These are phyloP conservation scores for Flexamia atlantica DNA, from an alignment of 2,888 invertebrate species.

Conservation along the genomic window DNA sequence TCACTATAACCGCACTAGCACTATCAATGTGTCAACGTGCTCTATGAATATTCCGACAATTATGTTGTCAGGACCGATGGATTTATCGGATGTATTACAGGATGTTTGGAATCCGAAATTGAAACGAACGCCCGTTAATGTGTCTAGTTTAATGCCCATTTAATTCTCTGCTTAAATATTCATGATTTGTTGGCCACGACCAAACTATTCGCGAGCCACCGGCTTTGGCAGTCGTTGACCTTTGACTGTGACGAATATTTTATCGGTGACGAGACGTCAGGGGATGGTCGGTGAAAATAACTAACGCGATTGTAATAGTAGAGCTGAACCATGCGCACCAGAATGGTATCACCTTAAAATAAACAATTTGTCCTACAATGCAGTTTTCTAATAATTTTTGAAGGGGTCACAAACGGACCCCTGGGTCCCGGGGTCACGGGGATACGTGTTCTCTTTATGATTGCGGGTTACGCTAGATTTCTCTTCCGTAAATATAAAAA, in stretches of 20 bases:
- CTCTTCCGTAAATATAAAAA: too few species aligned
- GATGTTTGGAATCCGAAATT: constrained; percentile 60
- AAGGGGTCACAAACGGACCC: too few species aligned
- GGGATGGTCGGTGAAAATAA: too few species aligned
- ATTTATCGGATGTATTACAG: constrained; percentile 64
- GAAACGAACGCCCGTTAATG: constrained; percentile 58
- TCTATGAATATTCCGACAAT: constrained; percentile 65
- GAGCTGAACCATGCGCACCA: too few species aligned
- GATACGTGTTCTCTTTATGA: too few species aligned
- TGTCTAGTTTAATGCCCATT: constrained; percentile 57
- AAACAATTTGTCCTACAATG: too few species aligned
- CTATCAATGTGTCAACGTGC: constrained; percentile 53
- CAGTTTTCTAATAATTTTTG: too few species aligned
- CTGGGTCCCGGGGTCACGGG: too few species aligned
- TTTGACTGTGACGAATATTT: constrained; percentile 11
- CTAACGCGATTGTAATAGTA: too few species aligned
- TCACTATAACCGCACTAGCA: not conserved
- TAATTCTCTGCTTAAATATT: constrained; percentile 56
- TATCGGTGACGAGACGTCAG: not conserved
- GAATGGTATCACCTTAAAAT: too few species aligned
- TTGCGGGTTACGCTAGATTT: too few species aligned
- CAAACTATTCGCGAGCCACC: constrained; percentile 30
- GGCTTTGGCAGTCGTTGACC: not conserved
- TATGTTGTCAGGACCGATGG: constrained; percentile 62
- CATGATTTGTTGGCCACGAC: constrained; percentile 44